A percentile compares a stretch with the other conserved stretches of the same genome.
Evolutionary conservation across 2,797 vertebrate genomes (phyloP).

Genomic region (Xiphophorus birchmanni): DNA sequence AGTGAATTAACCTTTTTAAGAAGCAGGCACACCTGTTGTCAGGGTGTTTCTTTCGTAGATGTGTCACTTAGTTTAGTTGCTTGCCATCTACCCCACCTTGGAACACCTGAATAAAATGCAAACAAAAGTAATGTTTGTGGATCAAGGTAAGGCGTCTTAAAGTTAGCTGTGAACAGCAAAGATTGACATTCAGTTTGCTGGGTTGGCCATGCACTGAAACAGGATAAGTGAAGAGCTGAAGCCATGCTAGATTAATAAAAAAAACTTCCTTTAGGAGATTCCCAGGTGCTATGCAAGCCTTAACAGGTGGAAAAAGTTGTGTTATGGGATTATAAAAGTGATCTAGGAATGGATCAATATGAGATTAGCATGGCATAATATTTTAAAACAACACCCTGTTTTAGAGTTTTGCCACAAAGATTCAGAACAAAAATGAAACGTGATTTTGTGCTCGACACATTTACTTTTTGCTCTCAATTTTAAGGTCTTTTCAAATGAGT

Average conservation of each 20-base stretch:
- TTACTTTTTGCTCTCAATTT: neutral
- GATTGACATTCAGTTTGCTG: neutral
- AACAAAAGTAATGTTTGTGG: conserved; percentile 7
- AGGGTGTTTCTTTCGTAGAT: neutral
- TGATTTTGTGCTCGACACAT: neutral
- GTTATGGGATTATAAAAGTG: neutral
- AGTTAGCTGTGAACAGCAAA: neutral
- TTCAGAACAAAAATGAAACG: neutral
- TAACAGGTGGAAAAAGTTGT: neutral
- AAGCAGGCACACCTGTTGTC: conserved; percentile 31
- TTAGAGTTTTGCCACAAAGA: neutral
- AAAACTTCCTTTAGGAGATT: conserved; percentile 5
- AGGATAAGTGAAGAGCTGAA: neutral
- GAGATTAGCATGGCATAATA: neutral
- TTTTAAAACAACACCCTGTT: neutral
- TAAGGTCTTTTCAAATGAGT: neutral
- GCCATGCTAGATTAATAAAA: conserved; percentile 18
- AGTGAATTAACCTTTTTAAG: conserved; percentile 18
- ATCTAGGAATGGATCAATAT: neutral
- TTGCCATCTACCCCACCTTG: neutral
- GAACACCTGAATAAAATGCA: neutral
- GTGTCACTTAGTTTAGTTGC: neutral
- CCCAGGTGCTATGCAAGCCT: neutral
- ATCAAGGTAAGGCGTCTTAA: neutral
- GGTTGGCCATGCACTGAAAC: neutral